Percentiles rank a stretch among this genome's conserved stretches.
Conservation (phyloP, 2,113 vertebrate species). For the Aramus guarauna region DNA sequence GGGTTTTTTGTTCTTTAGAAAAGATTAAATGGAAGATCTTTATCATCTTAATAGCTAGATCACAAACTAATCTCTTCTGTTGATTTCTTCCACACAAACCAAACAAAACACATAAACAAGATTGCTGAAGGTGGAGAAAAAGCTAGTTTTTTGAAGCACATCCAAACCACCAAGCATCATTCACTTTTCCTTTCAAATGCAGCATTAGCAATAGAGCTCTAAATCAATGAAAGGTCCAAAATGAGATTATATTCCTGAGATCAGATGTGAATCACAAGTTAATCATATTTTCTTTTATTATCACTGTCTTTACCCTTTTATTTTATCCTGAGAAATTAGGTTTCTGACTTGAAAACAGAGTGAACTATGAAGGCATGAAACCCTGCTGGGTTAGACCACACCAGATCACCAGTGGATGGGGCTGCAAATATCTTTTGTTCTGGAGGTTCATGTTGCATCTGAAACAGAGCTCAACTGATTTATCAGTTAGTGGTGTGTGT, state of each 20-base stretch:
- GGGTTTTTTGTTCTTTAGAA: not conserved
- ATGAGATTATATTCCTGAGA: slow-evolving; percentile 63
- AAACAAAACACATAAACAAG: not conserved
- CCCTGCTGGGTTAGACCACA: not conserved
- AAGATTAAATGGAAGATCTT: not conserved
- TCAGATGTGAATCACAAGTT: slow-evolving; percentile 66
- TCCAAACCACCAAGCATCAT: slow-evolving; percentile 50
- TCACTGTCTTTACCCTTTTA: slow-evolving; percentile 54
- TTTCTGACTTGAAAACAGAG: slow-evolving; percentile 10
- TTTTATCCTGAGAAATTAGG: slow-evolving; percentile 52
- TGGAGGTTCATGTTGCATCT: not conserved
- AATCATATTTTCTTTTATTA: slow-evolving; percentile 63
- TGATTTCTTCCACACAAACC: slow-evolving; percentile 20
- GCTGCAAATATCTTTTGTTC: not conserved
- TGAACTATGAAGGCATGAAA: slow-evolving; percentile 45
- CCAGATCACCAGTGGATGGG: not conserved
- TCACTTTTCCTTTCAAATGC: slow-evolving; percentile 54
- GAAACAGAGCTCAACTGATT: not conserved
- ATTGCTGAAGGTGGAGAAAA: not conserved
- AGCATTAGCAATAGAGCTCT: slow-evolving; percentile 50
- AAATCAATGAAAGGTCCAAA: slow-evolving; percentile 60
- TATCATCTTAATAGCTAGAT: not conserved
- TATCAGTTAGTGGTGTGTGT: not conserved
- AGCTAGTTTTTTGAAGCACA: not conserved
- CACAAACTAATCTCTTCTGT: not conserved